Percentiles rank a stretch among this genome's conserved stretches.
Evolutionary conservation across 2,888 invertebrate genomes (phyloP).

Genomic region (Leucophenga maculata): DNA sequence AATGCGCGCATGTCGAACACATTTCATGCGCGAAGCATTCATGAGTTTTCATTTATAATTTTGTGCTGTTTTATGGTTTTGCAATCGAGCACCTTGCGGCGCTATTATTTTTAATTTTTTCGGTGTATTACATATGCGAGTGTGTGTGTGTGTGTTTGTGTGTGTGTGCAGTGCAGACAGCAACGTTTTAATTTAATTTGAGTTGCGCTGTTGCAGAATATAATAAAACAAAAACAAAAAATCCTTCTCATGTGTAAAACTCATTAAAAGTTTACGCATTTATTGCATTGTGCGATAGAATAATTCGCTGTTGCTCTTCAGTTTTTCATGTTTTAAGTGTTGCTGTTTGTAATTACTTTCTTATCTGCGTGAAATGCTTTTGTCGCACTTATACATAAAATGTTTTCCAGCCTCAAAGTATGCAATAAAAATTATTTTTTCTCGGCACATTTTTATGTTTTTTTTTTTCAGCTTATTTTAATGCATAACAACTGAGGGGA

Average conservation of each 20-base stretch:
- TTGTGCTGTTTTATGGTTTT: slow-evolving; percentile 4
- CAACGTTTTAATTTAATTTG: not conserved
- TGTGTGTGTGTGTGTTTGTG: no score
- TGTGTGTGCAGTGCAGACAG: not conserved
- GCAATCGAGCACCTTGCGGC: not conserved
- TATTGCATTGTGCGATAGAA: not conserved
- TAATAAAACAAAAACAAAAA: not conserved
- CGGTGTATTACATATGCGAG: not conserved
- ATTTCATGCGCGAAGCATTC: not conserved
- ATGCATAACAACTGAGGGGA: no score
- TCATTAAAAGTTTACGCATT: slow-evolving; percentile 15
- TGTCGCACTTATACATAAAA: not conserved
- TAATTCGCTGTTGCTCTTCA: no score
- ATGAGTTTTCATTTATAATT: not conserved
- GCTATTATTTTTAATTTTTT: not conserved
- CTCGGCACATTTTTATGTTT: slow-evolving; percentile 6
- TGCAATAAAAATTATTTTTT: not conserved
- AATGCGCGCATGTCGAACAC: slow-evolving; percentile 11
- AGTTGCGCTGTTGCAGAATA: no score
- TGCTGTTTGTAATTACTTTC: not conserved
- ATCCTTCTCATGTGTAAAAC: slow-evolving; percentile 8
- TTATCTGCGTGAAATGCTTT: not conserved
- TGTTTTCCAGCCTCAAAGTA: not conserved
- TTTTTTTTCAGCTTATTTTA: not conserved
- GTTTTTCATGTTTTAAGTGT: not conserved